A percentile compares a stretch with the other conserved stretches of the same genome.
These are phyloP conservation scores for Acanthosepion esculentum DNA, from an alignment of 2,888 invertebrate genomes.

Conservation along the genomic window DNA sequence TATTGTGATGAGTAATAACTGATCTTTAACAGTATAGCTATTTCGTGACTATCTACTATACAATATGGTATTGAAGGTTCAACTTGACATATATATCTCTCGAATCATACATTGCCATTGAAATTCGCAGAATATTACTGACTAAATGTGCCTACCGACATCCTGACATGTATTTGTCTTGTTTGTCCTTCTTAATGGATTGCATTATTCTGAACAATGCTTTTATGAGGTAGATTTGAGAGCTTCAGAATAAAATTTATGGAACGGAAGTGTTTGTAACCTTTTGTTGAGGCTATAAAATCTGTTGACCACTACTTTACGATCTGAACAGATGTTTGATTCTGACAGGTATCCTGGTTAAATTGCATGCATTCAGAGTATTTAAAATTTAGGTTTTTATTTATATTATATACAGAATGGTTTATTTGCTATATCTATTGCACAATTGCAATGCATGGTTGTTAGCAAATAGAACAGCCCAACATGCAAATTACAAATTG, in stretches of 20 bases:
- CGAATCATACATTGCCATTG: background rate
- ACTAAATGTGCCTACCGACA: background rate
- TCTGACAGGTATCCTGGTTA: background rate
- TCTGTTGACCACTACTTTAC: background rate
- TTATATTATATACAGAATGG: background rate
- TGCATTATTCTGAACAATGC: constrained; percentile 33
- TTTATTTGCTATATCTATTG: no score
- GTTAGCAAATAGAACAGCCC: no score
- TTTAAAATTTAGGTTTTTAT: background rate
- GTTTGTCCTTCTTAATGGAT: background rate
- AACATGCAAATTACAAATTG: no score
- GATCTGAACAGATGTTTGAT: background rate
- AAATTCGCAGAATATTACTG: background rate
- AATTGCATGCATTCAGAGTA: background rate
- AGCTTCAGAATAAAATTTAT: constrained; percentile 8
- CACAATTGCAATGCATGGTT: no score
- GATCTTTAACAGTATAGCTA: background rate
- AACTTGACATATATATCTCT: background rate
- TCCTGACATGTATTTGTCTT: background rate
- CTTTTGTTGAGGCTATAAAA: background rate
- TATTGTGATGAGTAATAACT: background rate
- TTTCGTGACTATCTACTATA: background rate
- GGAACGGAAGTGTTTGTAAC: background rate
- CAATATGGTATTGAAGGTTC: background rate
- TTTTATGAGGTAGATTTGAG: background rate